Evolutionary conservation across 2,113 vertebrate genomes (phyloP).

Genomic region (Carassius carassius): DNA sequence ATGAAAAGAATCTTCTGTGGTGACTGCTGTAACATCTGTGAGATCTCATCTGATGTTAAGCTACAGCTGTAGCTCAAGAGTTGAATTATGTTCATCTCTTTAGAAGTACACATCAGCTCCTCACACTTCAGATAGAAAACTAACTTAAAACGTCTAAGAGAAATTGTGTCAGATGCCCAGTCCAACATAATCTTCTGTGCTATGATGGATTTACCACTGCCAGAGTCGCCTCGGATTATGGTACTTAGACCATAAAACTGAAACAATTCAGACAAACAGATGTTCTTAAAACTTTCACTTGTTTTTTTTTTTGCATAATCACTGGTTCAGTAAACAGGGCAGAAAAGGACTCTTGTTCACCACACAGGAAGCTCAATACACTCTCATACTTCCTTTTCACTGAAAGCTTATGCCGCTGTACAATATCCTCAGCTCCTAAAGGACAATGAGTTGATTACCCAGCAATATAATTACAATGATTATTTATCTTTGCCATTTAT

Average conservation of each 20-base stretch:
- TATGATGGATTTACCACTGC: slow-evolving; percentile 71
- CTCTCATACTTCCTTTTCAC: no score
- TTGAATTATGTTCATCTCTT: slow-evolving; percentile 51
- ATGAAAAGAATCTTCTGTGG: slow-evolving; percentile 64
- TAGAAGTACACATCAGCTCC: slow-evolving; percentile 40
- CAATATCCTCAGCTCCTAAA: no score
- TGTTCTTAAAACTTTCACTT: not conserved
- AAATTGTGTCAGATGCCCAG: slow-evolving; percentile 51
- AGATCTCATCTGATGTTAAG: fast-evolving
- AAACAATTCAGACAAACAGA: slow-evolving; percentile 10
- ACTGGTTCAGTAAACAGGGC: slow-evolving; percentile 17
- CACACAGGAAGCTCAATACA: no score
- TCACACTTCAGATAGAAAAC: slow-evolving; percentile 70
- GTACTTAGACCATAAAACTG: slow-evolving; percentile 46
- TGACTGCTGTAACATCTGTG: slow-evolving; percentile 50
- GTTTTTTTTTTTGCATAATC: slow-evolving; percentile 24
- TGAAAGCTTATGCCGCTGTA: no score
- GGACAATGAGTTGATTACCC: no score
- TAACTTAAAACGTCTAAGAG: not conserved
- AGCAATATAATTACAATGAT: no score
- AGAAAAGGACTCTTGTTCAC: no score
- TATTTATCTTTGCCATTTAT: no score
- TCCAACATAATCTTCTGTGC: slow-evolving; percentile 67
- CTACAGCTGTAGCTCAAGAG: slow-evolving; percentile 54
- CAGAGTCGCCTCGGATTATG: slow-evolving; percentile 67